Evolutionary conservation across 2,113 vertebrate genomes (phyloP), one percentile per base, ranked within the genome.

Genomic region (Parus major): DNA sequence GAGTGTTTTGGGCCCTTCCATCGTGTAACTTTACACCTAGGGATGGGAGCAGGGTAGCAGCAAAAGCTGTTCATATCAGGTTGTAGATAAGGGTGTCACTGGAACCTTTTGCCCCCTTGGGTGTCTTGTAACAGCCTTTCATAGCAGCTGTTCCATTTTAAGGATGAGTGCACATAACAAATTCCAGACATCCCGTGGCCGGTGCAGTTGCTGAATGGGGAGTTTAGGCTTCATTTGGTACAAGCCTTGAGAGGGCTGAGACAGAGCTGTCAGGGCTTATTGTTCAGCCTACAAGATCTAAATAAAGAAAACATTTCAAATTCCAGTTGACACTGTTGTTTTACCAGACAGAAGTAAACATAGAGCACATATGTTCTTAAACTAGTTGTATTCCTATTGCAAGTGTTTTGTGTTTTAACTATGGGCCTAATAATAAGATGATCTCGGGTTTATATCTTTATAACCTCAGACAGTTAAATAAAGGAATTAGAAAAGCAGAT

Each of bases 101-200:
- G 84, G 96, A 96, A 93, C 91, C 93, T 76, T 88, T 64, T 80
- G 92, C 82, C 94, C 92, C 93, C 65, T 41, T 84, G 92, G 97
- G 97, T 97, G 96, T 97, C 98, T 90, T 81, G 88, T 95, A 96
- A 96, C 93, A 71, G 96, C 94, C 82, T 97, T 98, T 97, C 92
- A 88, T 66, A 73, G 78, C 98, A 98, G 98, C 98, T 98, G 98
- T 96, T 97, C 94, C 81, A 61, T 97, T 98, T 96, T 97, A 97
- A 97, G 96, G 97, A 97, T 97, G 97, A 95, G 83, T 77, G 91
- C 97, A 95, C 97, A 97, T 95, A 94, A 97, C 97, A 95, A 94
- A 98, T 98, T 98, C 97, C 98, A 98, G 98, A 95, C 93, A 79
- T 96, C 96, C 96, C 94, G 28, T 56, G 86, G 95, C 90, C 2